Base-by-base conservation (phyloP, 1,140 invertebrate species). In the Drosophila arawakana region DNA sequence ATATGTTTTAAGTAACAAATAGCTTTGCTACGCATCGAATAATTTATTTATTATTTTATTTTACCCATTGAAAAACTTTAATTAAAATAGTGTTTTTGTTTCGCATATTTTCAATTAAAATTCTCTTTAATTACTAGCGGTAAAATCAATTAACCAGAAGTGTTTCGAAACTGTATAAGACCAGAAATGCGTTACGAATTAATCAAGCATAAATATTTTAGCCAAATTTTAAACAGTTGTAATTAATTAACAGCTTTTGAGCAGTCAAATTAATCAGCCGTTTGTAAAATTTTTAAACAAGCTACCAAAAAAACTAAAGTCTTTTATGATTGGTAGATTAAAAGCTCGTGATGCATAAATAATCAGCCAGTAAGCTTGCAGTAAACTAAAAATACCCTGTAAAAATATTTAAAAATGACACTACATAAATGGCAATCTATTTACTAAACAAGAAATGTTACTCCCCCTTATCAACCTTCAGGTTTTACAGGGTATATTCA, bases 261-360 rank as follows among this genome's bases (percentile, higher is more conserved):
- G 13, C 39, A 59, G 47, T 3, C 57, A 73, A 59, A 59, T 60
- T 67, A 43, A 18, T 47, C 1, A 59, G 44, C 47, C n/a, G n/a
- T 21, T 34, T 59, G 30, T 43, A 18, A 13, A 35, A 66, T 62
- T 46, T 54, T 62, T 55, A 52, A 62, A 62, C 39, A 9, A 68
- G 34, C 25, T 60, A 30, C 3, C 11, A 52, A 34, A 52, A 55
- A 69, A 55, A 58, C 18, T 8, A 21, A 41, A 50, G 25, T 35
- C 13, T 44, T 6, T 35, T 43, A 65, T 55, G 60, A 71, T 55
- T 49, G 35, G 69, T 34, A 44, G 13, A 57, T 74, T 63, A 54
- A 71, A 41, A 63, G 77, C 52, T 71, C 71, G 66, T 84, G 81
- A 84, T 80, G 57, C 62, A 69, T 84, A 78, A 85, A 80, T 78